These are phyloP conservation scores for Parazoanthus swiftii DNA, from an alignment of 92 coral and sea anemone genomes.

Conservation along the genomic window DNA sequence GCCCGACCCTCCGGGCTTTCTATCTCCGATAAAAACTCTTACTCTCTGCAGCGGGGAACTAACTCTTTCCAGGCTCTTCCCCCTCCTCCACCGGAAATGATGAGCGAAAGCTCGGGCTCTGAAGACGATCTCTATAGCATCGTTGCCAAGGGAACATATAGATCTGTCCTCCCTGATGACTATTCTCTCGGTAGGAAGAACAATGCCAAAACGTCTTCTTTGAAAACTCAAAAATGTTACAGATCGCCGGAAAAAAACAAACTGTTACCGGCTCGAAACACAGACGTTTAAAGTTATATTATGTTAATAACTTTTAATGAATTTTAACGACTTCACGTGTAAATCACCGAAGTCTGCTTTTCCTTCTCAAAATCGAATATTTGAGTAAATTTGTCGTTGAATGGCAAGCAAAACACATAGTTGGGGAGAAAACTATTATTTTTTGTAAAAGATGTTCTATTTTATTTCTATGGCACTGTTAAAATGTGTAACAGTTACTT, in stretches of 20 bases:
- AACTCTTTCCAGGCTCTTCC: slow-evolving; percentile 42
- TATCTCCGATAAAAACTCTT: slow-evolving; percentile 28
- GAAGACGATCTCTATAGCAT: slow-evolving; percentile 94
- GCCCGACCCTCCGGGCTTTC: slow-evolving; percentile 43
- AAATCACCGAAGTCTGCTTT: slow-evolving; percentile 4
- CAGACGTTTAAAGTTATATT: slow-evolving; percentile 28
- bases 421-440: not conserved
- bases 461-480: not conserved
- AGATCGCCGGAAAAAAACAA: slow-evolving; percentile 7
- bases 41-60: slow-evolving; percentile 22
- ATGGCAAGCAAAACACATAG: not conserved
- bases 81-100: slow-evolving; percentile 81
- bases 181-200: slow-evolving; percentile 39
- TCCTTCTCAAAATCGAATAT: slow-evolving; percentile 31
- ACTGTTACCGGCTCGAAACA: slow-evolving; percentile 36
- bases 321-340: not conserved
- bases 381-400: not conserved
- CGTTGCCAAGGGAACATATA: slow-evolving; percentile 89
- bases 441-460: slow-evolving; percentile 19
- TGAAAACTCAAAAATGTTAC: slow-evolving; percentile 20
- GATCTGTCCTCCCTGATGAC: slow-evolving; percentile 68
- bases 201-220: slow-evolving; percentile 4
- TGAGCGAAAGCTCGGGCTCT: slow-evolving; percentile 87
- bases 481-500: not conserved
- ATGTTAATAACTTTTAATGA: not conserved